phyloP scores from a whole-genome alignment of 2,888 invertebrate genomes.

The Epirrita christyi region DNA sequence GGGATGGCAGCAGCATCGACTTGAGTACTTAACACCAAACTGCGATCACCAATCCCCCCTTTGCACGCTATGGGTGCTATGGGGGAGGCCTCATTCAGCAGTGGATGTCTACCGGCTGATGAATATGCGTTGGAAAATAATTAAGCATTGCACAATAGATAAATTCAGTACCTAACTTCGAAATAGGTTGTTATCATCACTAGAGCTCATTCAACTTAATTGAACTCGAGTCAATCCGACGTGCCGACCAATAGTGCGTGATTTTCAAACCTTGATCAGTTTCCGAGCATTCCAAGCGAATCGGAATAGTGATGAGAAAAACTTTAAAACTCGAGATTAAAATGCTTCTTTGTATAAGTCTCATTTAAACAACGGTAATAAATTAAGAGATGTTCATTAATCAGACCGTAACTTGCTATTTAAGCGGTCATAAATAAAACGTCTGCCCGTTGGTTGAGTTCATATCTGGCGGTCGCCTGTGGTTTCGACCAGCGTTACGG shows the following conservation, averaged over 20 bases:
- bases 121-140: too few species aligned
- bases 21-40: too few species aligned
- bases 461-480: too few species aligned
- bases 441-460: neutral
- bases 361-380: constrained; percentile 8
- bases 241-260: constrained; percentile 25
- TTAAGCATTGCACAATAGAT: too few species aligned
- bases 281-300: constrained; percentile 40
- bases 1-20: too few species aligned
- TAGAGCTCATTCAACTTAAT: neutral
- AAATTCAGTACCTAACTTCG: too few species aligned
- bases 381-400: constrained; percentile 7
- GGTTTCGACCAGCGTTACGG: too few species aligned
- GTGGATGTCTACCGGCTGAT: too few species aligned
- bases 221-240: neutral
- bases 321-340: neutral
- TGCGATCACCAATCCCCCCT: too few species aligned
- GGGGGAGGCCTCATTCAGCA: too few species aligned
- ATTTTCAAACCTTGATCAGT: constrained; percentile 42
- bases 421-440: constrained; percentile 2
- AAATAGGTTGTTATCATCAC: neutral
- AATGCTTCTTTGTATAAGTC: neutral
- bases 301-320: constrained; percentile 40
- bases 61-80: too few species aligned
- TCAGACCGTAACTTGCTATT: constrained; percentile 12